Evolutionary conservation across 35 echinoderm and acorn worm species (phyloP).

Genomic region (Patiria miniata): DNA sequence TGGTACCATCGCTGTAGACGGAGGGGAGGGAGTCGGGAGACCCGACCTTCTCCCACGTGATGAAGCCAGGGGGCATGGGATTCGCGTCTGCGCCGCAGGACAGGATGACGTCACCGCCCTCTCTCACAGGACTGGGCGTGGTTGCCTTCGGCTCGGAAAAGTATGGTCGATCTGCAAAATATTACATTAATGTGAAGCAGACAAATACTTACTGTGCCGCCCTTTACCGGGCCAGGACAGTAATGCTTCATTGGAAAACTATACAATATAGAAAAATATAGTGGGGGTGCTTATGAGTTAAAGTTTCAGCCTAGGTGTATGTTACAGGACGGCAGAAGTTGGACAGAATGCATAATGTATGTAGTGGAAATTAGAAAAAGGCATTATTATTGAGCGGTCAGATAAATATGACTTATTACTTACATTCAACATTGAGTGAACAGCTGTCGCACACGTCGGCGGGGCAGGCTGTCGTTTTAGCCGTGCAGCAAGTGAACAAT

Average conservation of each 20-base stretch:
- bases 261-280: too few species aligned
- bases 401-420: neutral
- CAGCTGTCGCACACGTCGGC: neutral
- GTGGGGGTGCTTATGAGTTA: too few species aligned
- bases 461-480: neutral
- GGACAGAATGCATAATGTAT: too few species aligned
- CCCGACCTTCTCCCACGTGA: conserved; percentile 4
- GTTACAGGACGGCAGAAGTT: too few species aligned
- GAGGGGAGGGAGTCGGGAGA: neutral
- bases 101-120: neutral
- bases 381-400: neutral
- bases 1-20: neutral
- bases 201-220: neutral
- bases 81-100: neutral
- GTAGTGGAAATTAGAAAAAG: neutral
- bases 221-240: neutral
- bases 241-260: neutral
- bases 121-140: neutral
- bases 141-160: neutral
- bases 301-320: neutral
- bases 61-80: conserved; percentile 2
- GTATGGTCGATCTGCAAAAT: neutral
- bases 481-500: neutral
- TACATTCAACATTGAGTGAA: neutral
- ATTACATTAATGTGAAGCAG: neutral